phyloP scores from a whole-genome alignment of 2,888 invertebrate genomes.

The Parapristionchus giblindavisi region DNA sequence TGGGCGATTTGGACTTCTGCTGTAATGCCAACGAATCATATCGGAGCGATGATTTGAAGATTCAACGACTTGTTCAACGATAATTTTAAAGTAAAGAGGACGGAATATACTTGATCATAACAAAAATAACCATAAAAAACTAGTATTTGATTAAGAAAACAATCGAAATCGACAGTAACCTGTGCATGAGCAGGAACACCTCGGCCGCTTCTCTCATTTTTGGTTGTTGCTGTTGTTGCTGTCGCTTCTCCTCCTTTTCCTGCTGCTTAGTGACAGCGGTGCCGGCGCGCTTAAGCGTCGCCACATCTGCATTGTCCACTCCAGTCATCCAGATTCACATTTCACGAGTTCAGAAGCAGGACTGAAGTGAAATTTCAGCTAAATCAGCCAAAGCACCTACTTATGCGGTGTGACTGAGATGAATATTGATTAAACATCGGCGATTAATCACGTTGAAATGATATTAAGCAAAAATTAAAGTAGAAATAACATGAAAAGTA shows the following conservation, averaged over 20 bases:
- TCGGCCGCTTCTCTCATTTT: constrained; percentile 54
- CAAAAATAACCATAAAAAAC: too few species aligned
- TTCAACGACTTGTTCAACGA: too few species aligned
- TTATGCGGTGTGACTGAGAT: background rate
- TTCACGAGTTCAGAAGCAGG: too few species aligned
- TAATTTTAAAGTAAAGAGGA: too few species aligned
- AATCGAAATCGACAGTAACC: constrained; percentile 75
- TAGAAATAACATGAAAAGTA: background rate
- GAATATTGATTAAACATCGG: background rate
- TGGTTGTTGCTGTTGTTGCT: background rate
- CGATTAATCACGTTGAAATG: background rate
- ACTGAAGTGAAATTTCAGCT: background rate
- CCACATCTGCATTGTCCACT: too few species aligned
- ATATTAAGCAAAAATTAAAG: background rate
- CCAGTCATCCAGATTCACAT: too few species aligned
- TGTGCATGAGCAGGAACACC: constrained; percentile 61
- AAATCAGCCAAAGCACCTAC: constrained; percentile 14
- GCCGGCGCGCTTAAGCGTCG: too few species aligned
- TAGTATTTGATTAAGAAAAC: background rate
- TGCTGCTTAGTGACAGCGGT: background rate
- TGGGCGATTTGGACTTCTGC: constrained; percentile 59
- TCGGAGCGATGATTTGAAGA: background rate
- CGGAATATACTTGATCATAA: too few species aligned
- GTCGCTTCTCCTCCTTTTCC: background rate
- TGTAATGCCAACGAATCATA: background rate